Base-by-base conservation (phyloP, 2,113 vertebrate genomes). In the Psittacula cyanocephala region DNA sequence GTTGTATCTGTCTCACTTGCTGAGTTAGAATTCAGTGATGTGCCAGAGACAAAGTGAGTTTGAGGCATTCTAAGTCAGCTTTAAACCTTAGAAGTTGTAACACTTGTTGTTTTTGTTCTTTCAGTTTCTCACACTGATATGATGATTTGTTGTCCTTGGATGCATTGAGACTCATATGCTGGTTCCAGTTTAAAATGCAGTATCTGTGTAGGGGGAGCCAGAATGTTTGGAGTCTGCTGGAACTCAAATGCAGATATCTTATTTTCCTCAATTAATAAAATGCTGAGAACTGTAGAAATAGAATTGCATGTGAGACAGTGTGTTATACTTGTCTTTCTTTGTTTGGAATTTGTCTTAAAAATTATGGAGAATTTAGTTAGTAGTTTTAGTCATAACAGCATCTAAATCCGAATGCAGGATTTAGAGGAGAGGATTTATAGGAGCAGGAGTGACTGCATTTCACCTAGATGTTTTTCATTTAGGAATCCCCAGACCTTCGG, bases 381-480 rank as follows among this genome's bases (percentile, higher is more conserved):
- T 65, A 18, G 4, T 29, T 20, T 27, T 2, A 22, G 44, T 5
- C 2, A 5, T 4, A 7, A 5, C 19, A 43, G 68, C 52, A 8
- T n/a, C 50, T 49, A 3, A 22, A 28, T 0, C 1, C 13, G 41
- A 46, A 4, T 0, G 3, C 46, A 67, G 57, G 14, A 35, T 35
- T 59, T 23, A 59, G 57, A 59, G 57, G 33, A 16, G 33, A 35
- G 33, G 22, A 35, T 59, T 59, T 35, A 35, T 23, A 59, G 57
- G 22, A 59, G 60, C 41, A 5, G 70, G 33, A 78, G 27, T 0
- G 5, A 6, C 39, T 4, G 4, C 2, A 0, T 9, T 23, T 67
- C 28, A 0, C 9, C 2, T 2, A 5, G 17, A 0, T 4, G 46
- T 13, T 53, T 41, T 9, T 57, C 62, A 0, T 43, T 41, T 33